Base-by-base conservation (phyloP, 2,888 invertebrate genomes). In the Allolobophora icterica region DNA sequence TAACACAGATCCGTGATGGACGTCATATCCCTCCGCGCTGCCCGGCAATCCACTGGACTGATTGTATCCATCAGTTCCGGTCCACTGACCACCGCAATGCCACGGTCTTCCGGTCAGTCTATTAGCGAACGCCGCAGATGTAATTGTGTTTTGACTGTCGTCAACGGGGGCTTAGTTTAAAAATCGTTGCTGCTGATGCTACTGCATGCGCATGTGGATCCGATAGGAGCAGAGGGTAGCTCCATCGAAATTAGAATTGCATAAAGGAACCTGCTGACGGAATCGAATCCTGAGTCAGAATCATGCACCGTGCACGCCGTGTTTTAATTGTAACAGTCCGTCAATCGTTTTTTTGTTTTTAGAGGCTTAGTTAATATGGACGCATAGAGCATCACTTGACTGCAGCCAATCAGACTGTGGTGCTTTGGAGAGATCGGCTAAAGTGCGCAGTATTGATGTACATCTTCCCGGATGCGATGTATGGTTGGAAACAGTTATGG, bases 321-420 rank as follows among this genome's bases (percentile, higher is more conserved):
- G 71, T 71, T 71, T 71, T 71, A 71, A 71, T 71, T 71, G 71
- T 71, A n/a, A 71, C 71, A n/a, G 71, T 71, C n/a, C n/a, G 71
- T 71, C 71, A n/a, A 71, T 71, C 30, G 71, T 2, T 0, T 30
- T 71, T 71, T 71, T n/a, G n/a, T 38, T 52, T 6, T 0, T n/a
- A 71, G 71, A n/a, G n/a, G n/a, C n/a, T 71, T 30, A 71, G 71
- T 30, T 71, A 71, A 71, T 71, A 71, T 71, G 71, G 30, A 71
- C 71, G 30, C 5, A 1, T 21, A 52, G 52, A 52, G 24, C 21
- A 71, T 71, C 71, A 8, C n/a, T n/a, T n/a, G 71, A 71, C 30
- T n/a, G n/a, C n/a, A 2, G n/a, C n/a, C 30, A 71, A 71, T 30
- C 71, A 52, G 21, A n/a, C 71, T 71, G n/a, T 17, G 45, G 15